These are phyloP conservation scores for Automeris io DNA, from an alignment of 2,888 invertebrate genomes.

Conservation along the genomic window DNA sequence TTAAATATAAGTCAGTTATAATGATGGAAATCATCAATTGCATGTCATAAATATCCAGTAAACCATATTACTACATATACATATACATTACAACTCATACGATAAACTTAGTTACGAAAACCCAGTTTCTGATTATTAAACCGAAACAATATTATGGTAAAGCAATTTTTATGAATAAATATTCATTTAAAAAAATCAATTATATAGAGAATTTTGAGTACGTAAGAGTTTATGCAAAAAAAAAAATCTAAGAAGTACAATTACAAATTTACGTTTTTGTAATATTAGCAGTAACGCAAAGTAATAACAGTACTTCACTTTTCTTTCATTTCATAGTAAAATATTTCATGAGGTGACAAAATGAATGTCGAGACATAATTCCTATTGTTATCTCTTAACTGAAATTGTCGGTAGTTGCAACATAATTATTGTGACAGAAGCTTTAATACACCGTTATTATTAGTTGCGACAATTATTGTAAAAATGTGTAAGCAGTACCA, in stretches of 20 bases:
- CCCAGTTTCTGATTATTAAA: no score
- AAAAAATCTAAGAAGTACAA: not conserved
- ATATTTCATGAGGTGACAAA: slow-evolving; percentile 5
- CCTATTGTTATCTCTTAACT: slow-evolving; percentile 19
- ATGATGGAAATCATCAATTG: no score
- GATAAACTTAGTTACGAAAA: no score
- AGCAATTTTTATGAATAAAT: no score
- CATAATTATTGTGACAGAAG: slow-evolving; percentile 16
- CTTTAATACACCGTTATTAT: slow-evolving; percentile 11
- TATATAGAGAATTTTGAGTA: not conserved
- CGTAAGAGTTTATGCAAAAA: no score
- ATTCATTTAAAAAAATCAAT: no score
- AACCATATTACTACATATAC: no score
- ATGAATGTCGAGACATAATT: slow-evolving; percentile 6
- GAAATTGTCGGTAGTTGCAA: slow-evolving; percentile 15
- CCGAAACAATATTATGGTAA: no score
- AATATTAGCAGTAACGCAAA: not conserved
- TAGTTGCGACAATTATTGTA: slow-evolving; percentile 13
- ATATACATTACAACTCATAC: no score
- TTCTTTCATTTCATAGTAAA: slow-evolving; percentile 2
- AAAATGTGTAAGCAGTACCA: slow-evolving; percentile 12
- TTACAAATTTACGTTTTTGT: not conserved
- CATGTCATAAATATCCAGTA: no score
- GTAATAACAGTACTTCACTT: not conserved
- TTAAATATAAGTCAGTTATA: no score